These are phyloP conservation scores for Rhabdomys pumilio DNA, from an alignment of 2,797 vertebrate species.

Conservation along the genomic window DNA sequence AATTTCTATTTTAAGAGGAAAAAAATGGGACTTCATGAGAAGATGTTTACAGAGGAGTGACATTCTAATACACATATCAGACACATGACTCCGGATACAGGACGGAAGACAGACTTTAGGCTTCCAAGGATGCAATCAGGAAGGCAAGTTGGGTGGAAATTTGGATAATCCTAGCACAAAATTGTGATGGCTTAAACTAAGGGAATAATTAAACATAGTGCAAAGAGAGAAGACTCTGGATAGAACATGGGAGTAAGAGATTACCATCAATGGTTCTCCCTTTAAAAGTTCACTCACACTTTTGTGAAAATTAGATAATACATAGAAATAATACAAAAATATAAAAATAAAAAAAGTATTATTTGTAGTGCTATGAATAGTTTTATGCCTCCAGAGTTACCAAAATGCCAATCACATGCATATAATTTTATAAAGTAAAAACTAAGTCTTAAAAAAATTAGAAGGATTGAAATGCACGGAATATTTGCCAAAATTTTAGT, in stretches of 20 bases:
- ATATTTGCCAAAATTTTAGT: neutral
- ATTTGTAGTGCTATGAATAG: neutral
- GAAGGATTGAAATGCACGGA: neutral
- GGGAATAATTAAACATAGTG: neutral
- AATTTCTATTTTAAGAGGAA: neutral
- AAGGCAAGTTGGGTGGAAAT: neutral
- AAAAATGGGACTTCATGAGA: neutral
- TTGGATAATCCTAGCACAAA: slow-evolving; percentile 13
- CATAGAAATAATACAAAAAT: neutral
- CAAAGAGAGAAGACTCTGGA: neutral
- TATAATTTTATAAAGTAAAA: neutral
- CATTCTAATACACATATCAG: neutral
- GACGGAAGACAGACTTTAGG: neutral
- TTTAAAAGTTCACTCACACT: slow-evolving; percentile 23
- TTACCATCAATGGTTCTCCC: neutral
- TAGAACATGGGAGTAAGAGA: neutral
- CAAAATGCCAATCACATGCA: neutral
- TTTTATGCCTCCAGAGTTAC: slow-evolving; percentile 26
- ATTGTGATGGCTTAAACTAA: slow-evolving; percentile 12
- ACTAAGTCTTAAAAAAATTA: slow-evolving; percentile 1
- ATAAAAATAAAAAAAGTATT: neutral
- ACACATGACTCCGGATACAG: neutral
- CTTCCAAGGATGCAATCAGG: neutral
- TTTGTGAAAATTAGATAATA: slow-evolving; percentile 19
- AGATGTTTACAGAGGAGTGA: neutral